These are phyloP conservation scores for Esox lucius DNA, from an alignment of 2,797 vertebrate species.

Conservation along the genomic window DNA sequence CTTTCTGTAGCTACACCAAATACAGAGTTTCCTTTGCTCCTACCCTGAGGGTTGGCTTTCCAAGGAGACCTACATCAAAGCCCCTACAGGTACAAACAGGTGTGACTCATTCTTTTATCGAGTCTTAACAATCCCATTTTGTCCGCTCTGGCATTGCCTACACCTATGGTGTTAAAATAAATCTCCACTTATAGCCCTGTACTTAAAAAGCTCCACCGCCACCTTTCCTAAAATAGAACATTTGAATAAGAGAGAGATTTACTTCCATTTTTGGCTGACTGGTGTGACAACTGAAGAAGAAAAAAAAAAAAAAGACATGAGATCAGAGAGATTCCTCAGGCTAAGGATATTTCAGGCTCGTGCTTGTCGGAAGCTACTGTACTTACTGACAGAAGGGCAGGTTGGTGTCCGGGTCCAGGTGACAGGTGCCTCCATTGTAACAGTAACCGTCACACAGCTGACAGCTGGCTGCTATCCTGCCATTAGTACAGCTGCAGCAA, in stretches of 20 bases:
- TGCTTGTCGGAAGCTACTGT: conserved; percentile 82
- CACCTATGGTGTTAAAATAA: conserved; percentile 56
- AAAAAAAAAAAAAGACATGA: conserved; percentile 35
- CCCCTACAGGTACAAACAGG: conserved; percentile 54
- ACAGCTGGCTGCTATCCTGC: conserved; percentile 94
- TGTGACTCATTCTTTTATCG: conserved; percentile 51
- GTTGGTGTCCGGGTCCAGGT: conserved; percentile 94
- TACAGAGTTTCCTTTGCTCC: not conserved
- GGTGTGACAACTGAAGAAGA: conserved; percentile 41
- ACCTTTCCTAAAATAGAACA: not conserved
- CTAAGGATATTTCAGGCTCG: conserved; percentile 31
- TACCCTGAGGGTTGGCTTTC: conserved; percentile 1
- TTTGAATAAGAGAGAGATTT: conserved; percentile 44
- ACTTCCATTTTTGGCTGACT: conserved; percentile 36
- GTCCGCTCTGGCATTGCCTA: conserved; percentile 52
- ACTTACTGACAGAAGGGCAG: conserved; percentile 97
- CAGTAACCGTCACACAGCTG: conserved; percentile 98
- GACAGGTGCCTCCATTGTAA: conserved; percentile 96
- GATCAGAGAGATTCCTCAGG: conserved; percentile 39
- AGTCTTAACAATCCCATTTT: conserved; percentile 39
- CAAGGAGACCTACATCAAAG: conserved; percentile 39
- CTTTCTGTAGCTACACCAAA: conserved; percentile 4
- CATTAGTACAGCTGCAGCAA: conserved; percentile 89
- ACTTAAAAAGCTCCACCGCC: not conserved
- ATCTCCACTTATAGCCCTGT: conserved; percentile 40